A percentile compares a stretch with the other conserved stretches of the same genome.
These are phyloP conservation scores for Sialis fuliginosa DNA, from an alignment of 2,888 invertebrate genomes.

Conservation along the genomic window DNA sequence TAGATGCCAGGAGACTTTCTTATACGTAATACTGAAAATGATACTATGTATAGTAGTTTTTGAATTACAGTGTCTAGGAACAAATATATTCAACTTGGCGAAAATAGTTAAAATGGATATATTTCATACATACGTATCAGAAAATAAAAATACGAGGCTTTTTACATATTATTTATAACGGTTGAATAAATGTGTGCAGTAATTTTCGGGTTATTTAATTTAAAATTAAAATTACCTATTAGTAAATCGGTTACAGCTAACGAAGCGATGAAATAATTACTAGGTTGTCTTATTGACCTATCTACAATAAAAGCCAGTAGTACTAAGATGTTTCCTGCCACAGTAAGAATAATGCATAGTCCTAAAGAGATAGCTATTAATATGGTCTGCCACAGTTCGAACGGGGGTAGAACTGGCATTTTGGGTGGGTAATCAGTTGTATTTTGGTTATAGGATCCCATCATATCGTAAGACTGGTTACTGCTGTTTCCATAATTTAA, in stretches of 20 bases:
- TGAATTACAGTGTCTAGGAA: too few species aligned
- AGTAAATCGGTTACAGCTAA: conserved; percentile 93
- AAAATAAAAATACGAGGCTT: too few species aligned
- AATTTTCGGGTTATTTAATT: too few species aligned
- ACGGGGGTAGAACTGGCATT: conserved; percentile 58
- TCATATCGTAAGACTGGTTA: neutral
- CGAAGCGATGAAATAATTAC: conserved; percentile 98
- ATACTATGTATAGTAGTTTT: too few species aligned
- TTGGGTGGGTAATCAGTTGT: neutral
- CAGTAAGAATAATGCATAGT: conserved; percentile 78
- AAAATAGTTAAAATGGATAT: too few species aligned
- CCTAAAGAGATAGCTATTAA: conserved; percentile 75
- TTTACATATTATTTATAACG: too few species aligned
- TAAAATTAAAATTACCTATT: conserved; percentile 46
- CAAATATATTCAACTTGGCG: too few species aligned
- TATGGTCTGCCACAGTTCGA: conserved; percentile 77
- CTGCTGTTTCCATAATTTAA: conserved; percentile 1
- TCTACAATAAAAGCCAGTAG: conserved; percentile 90
- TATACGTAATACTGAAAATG: too few species aligned
- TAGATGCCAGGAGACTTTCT: too few species aligned
- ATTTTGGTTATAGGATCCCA: neutral
- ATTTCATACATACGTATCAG: too few species aligned
- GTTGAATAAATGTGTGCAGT: too few species aligned
- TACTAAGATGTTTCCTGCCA: conserved; percentile 90
- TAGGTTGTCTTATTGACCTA: conserved; percentile 84